These are phyloP conservation scores for Rhamnusium bicolor DNA, from an alignment of 2,888 invertebrate species.

Conservation along the genomic window DNA sequence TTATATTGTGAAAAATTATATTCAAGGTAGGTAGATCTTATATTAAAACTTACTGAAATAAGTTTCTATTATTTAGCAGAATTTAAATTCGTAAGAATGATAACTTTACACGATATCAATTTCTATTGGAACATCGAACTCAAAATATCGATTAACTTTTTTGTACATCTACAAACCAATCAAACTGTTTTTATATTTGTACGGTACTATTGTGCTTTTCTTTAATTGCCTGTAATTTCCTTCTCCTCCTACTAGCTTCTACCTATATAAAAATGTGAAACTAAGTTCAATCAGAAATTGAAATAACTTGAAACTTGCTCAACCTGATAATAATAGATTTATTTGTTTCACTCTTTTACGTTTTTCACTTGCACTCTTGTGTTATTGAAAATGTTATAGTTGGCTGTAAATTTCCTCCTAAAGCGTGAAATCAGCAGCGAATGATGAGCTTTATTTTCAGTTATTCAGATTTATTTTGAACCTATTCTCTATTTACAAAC, in stretches of 20 bases:
- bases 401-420: background rate
- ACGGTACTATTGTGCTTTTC: background rate
- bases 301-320: background rate
- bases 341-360: background rate
- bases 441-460: constrained; percentile 8
- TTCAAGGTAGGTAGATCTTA: too few relatives aligned
- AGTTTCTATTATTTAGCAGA: background rate
- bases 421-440: background rate
- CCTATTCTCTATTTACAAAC: background rate
- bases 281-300: background rate
- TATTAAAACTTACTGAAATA: too few relatives aligned
- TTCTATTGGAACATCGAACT: background rate
- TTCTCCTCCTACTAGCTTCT: background rate
- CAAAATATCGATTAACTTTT: background rate
- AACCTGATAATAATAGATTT: background rate
- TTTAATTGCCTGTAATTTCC: background rate
- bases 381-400: background rate
- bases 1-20: too few relatives aligned
- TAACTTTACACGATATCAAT: background rate
- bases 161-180: background rate
- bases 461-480: background rate
- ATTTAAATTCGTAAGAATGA: background rate
- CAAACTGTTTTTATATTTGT: background rate
- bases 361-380: background rate
- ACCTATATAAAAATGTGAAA: background rate